Percentiles rank a stretch among this genome's conserved stretches.
Conservation (phyloP, 2,113 vertebrate genomes). For the Chloropsis hardwickii region DNA sequence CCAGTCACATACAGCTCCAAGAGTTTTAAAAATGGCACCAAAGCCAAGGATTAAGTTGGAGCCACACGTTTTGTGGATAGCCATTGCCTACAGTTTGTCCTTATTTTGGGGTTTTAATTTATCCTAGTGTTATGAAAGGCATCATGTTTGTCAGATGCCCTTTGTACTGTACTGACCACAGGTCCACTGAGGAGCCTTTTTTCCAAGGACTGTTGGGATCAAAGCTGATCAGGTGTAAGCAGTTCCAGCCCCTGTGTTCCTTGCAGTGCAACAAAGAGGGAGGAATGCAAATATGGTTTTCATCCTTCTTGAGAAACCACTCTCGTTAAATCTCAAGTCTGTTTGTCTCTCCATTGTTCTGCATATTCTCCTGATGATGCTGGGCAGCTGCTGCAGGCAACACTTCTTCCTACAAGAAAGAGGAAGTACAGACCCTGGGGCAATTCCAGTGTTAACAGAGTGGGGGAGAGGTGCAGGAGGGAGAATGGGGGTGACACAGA, state of each 20-base stretch:
- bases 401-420: not conserved
- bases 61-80: not conserved
- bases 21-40: not conserved
- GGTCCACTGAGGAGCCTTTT: not conserved
- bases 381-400: not conserved
- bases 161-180: not conserved
- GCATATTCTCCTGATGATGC: not conserved
- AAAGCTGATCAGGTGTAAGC: not conserved
- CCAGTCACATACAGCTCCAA: not conserved
- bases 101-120: not conserved
- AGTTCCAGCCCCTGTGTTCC: not conserved
- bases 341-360: not conserved
- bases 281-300: not conserved
- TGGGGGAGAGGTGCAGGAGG: not conserved
- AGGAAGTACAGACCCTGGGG: not conserved
- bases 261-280: not conserved
- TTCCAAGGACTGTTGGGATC: not conserved
- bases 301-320: not conserved
- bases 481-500: not conserved
- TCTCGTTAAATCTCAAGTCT: not conserved
- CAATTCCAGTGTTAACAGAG: fast-evolving
- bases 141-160: not conserved
- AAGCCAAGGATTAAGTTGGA: not conserved
- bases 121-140: not conserved
- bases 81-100: not conserved